Conservation (phyloP, 2,888 invertebrate species). For the Nomada goodeniana region DNA sequence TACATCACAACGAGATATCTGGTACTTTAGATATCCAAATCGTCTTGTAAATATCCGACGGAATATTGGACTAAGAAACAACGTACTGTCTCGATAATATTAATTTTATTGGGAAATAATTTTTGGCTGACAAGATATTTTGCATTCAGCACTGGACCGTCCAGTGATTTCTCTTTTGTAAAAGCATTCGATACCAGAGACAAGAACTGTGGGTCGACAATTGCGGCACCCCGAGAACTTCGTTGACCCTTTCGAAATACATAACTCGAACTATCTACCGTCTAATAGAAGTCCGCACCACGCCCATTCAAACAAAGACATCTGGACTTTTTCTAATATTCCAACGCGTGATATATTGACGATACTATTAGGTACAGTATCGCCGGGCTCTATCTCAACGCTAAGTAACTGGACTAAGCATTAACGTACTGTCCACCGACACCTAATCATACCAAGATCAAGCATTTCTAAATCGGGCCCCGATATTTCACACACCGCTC, state of each 20-base stretch:
- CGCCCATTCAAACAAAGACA: slow-evolving; percentile 16
- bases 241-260: neutral
- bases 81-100: too few relatives aligned
- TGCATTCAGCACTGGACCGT: too few relatives aligned
- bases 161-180: too few relatives aligned
- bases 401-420: slow-evolving; percentile 3
- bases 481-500: neutral
- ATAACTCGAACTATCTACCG: neutral
- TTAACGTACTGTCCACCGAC: neutral
- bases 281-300: neutral
- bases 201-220: neutral
- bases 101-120: too few relatives aligned
- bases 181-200: too few relatives aligned
- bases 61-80: too few relatives aligned
- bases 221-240: neutral
- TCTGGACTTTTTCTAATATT: slow-evolving; percentile 15
- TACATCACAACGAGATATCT: too few relatives aligned
- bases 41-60: too few relatives aligned
- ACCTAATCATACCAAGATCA: neutral
- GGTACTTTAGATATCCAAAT: too few relatives aligned
- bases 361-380: neutral
- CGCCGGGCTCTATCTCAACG: neutral
- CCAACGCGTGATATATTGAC: slow-evolving; percentile 3
- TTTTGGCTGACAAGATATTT: too few relatives aligned
- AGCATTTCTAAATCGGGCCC: neutral